phyloP scores from a whole-genome alignment of 2,888 invertebrate species.

The Drosophila paracracens region DNA sequence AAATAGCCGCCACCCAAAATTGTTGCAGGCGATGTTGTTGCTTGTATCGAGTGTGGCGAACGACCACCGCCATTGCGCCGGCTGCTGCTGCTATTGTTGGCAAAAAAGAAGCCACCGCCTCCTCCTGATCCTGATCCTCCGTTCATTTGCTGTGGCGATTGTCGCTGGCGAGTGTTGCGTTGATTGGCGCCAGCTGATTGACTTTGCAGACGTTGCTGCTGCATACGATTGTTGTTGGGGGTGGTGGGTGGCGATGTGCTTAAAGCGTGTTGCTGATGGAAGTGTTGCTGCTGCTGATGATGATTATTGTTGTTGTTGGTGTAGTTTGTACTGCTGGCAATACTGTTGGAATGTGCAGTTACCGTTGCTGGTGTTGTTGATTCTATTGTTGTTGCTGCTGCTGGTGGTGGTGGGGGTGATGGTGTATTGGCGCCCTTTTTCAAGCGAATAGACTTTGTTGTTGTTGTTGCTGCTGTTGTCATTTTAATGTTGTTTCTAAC shows the following conservation, averaged over 20 bases:
- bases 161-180: conserved; percentile 64
- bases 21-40: conserved; percentile 74
- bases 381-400: conserved; percentile 68
- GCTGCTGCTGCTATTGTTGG: conserved; percentile 61
- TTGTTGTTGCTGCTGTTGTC: conserved; percentile 81
- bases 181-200: conserved; percentile 65
- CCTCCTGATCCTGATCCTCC: conserved; percentile 45
- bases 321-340: conserved; percentile 85
- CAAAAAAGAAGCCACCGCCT: conserved; percentile 62
- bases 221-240: conserved; percentile 59
- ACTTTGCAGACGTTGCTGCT: conserved; percentile 64
- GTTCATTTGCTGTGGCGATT: conserved; percentile 65
- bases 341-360: conserved; percentile 85
- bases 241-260: conserved; percentile 61
- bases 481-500: conserved; percentile 84
- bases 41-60: conserved; percentile 61
- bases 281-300: conserved; percentile 42
- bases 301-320: conserved; percentile 30
- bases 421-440: conserved; percentile 72
- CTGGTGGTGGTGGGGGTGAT: conserved; percentile 52
- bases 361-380: conserved; percentile 73
- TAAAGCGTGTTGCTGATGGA: conserved; percentile 64
- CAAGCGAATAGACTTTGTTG: conserved; percentile 80
- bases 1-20: conserved; percentile 75
- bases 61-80: conserved; percentile 60